Base-by-base conservation (phyloP, 1,140 invertebrate species). In the Drosophila nannoptera region DNA sequence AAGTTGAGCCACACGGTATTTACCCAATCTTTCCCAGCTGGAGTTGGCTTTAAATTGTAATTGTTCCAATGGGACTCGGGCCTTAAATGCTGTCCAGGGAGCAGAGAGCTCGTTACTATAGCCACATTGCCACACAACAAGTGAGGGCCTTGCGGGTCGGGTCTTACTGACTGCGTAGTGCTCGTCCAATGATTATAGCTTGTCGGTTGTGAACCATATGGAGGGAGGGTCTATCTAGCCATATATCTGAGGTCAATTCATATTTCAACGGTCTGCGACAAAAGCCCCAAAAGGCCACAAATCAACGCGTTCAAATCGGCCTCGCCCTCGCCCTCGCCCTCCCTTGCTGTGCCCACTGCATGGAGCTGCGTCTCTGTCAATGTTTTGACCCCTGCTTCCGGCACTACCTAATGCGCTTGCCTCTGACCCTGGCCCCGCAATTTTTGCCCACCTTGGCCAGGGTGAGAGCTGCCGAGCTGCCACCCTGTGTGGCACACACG, bases 241-340 rank as follows among this genome's bases (percentile, higher is more conserved):
- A 22, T 22, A 2, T 22, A 22, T 22, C 22, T 22, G 22, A 22
- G 22, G 22, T 22, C 14, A 50, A 33, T 7, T 12, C 48, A 50
- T 50, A 35, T 16, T 56, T 7, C 14, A 45, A 16, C 7, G 29
- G 29, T 35, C 12, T 43, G 54, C 31, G 40, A 56, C 31, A 56
- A 40, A 56, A 40, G 33, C 40, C 54, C 54, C 29, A 22, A 56
- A 22, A 56, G 54, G 54, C 43, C 42, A 56, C 54, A 56, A 56
- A 56, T 56, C 54, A 56, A 40, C 32, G 31, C 40, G 40, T 11
- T 40, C 31, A 33, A 45, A 45, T 45, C 53, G 22, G 22, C 22
- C 22, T n/a, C n/a, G n/a, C n/a, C n/a, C n/a, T n/a, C n/a, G n/a
- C n/a, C 22, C 22, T 22, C 22, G 3, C 22, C 22, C 22, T 1